Percentiles rank a stretch among this genome's conserved stretches.
These are phyloP conservation scores for Zaprionus camerounensis DNA, from an alignment of 1,140 invertebrate species.

Conservation along the genomic window DNA sequence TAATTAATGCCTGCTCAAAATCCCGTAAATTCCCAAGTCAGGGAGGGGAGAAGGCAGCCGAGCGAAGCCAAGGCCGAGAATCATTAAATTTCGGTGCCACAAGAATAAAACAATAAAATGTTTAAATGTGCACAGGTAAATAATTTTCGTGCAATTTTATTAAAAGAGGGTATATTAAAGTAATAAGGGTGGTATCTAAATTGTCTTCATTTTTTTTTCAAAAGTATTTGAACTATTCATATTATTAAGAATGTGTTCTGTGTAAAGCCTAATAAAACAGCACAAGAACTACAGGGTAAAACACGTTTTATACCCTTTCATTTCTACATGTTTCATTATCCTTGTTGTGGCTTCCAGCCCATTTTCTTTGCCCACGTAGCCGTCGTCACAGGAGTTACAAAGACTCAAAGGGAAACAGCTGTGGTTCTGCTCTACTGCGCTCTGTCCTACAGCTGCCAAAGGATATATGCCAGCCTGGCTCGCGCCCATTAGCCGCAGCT, in stretches of 20 bases:
- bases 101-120: conserved; percentile 61
- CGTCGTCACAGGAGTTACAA: not conserved
- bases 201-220: too few species aligned
- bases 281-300: not conserved
- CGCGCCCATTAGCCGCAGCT: conserved; percentile 19
- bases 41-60: not conserved
- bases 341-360: not conserved
- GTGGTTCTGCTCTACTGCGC: conserved; percentile 25
- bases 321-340: conserved; percentile 6
- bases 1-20: conserved; percentile 62
- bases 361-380: not conserved
- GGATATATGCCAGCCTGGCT: conserved; percentile 46
- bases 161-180: too few species aligned
- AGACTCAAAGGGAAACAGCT: conserved; percentile 15
- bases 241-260: too few species aligned
- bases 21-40: not conserved
- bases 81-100: conserved; percentile 5
- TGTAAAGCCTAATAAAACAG: too few species aligned
- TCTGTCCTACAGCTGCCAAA: conserved; percentile 10
- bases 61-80: conserved; percentile 9
- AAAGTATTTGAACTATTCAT: too few species aligned
- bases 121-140: conserved; percentile 41
- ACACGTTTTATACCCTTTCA: not conserved
- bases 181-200: too few species aligned
- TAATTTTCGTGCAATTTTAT: not conserved